Evolutionary conservation across 2,888 invertebrate species (phyloP).

Genomic region (Papilio elwesi): DNA sequence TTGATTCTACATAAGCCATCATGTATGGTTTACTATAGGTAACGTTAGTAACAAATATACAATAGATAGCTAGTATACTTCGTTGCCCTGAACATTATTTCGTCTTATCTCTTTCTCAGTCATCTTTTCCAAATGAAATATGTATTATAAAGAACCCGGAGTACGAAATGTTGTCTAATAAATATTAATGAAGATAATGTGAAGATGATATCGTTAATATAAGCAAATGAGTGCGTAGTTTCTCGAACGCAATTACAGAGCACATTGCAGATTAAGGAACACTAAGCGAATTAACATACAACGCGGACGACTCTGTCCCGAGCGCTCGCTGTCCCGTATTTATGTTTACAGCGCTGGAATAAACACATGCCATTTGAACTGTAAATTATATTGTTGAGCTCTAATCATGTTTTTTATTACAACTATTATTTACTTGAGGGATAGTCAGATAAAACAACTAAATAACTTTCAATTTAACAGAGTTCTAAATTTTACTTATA

Average conservation of each 20-base stretch:
- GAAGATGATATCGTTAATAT: constrained; percentile 26
- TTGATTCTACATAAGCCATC: too few species aligned
- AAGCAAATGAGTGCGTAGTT: constrained; percentile 25
- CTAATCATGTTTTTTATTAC: neutral
- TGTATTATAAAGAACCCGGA: neutral
- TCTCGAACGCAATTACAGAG: constrained; percentile 20
- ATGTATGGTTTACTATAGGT: neutral
- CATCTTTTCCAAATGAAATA: neutral
- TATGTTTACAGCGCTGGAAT: constrained; percentile 1
- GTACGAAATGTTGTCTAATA: constrained; percentile 8
- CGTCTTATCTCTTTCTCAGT: neutral
- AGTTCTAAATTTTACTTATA: too few species aligned
- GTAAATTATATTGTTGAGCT: constrained; percentile 21
- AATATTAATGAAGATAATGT: constrained; percentile 21
- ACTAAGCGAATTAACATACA: constrained; percentile 32
- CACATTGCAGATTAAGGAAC: constrained; percentile 19
- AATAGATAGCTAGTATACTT: neutral
- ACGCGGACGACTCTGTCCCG: constrained; percentile 26
- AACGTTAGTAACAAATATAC: neutral
- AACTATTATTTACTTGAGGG: neutral
- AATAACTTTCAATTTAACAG: too few species aligned
- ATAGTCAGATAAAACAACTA: too few species aligned
- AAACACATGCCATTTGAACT: constrained; percentile 23
- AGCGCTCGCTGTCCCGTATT: neutral
- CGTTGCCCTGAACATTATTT: neutral